Conservation (phyloP, 2,888 invertebrate genomes). For the Lacanobia wlatinum region DNA sequence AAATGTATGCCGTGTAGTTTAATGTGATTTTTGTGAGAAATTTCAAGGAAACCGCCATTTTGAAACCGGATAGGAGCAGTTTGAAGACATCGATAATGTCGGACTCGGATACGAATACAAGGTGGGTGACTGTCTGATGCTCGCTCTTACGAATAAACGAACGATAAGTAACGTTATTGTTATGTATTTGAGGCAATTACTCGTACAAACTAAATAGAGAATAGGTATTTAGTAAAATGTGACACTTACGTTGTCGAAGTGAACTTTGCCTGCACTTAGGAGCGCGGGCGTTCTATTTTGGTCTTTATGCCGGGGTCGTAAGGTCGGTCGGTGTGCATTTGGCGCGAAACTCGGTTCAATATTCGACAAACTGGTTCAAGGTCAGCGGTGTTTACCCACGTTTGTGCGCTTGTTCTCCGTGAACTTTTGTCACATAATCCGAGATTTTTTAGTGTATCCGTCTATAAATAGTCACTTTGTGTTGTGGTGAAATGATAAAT, state of each 20-base stretch:
- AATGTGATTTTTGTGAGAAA: constrained; percentile 33
- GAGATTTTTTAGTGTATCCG: background rate
- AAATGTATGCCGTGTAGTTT: constrained; percentile 27
- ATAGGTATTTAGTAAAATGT: constrained; percentile 15
- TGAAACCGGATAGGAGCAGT: constrained; percentile 65
- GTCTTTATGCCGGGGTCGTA: constrained; percentile 36
- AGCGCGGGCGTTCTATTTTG: constrained; percentile 42
- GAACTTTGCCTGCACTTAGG: constrained; percentile 38
- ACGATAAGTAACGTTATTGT: background rate
- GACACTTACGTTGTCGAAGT: constrained; percentile 1
- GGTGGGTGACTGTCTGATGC: constrained; percentile 48
- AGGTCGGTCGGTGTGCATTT: constrained; percentile 35
- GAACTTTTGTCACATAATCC: constrained; percentile 20
- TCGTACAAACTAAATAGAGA: background rate
- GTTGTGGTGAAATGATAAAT: background rate
- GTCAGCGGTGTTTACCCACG: constrained; percentile 55
- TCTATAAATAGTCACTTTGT: background rate
- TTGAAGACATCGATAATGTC: constrained; percentile 60
- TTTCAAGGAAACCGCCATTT: constrained; percentile 65
- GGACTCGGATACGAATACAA: constrained; percentile 65
- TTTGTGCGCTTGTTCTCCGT: constrained; percentile 36
- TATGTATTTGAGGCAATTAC: background rate
- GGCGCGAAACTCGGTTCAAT: constrained; percentile 42
- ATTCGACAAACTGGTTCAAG: constrained; percentile 60
- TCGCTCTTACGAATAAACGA: background rate